Base-by-base conservation (phyloP, 2,113 vertebrate species). In the Notarius lentiginosus region DNA sequence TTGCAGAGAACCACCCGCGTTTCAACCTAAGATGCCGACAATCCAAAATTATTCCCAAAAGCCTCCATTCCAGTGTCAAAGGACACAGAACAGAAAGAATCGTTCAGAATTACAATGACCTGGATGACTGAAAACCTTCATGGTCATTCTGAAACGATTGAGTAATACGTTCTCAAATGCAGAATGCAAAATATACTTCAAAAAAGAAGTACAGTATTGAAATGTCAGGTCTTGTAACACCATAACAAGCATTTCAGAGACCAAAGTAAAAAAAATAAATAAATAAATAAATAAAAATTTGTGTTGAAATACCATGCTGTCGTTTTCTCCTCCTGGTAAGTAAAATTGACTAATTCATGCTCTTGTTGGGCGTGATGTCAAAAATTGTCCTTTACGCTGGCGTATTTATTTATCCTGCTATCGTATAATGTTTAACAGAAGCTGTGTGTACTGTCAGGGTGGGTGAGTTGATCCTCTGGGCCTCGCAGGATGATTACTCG, bases 341-440 rank as follows among this genome's bases (percentile, higher is more conserved):
- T 79, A 47, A 79, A 60, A 72, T 61, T 27, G n/a, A 89, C 75
- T 80, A 75, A 89, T 86, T 89, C 84, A 65, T 84, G 51, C 75
- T 79, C 73, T 63, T 73, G 73, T 84, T 76, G 80, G 55, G n/a
- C 73, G 24, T 14, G 27, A 75, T 24, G 56, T 86, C 73, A 84
- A 66, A 84, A 58, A 84, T 1, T 41, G 47, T 89, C 73, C 83
- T 41, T 63, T 18, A 14, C 14, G 15, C 66, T 80, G 12, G 30
- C 41, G 47, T 76, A 53, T 88, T 34, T 88, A 58, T 86, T 88
- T 86, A 79, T 83, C 61, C 34, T 60, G 51, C 84, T 89, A 81
- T 79, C 79, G 65, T 79, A 73, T 70, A 86, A 84, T 79, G 84
- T 86, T 89, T 79, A 70, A 86, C 81, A 77, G 55, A 79, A 63